A percentile compares a stretch with the other conserved stretches of the same genome.
These are phyloP conservation scores for Empis livida DNA, from an alignment of 2,888 invertebrate genomes.

Conservation along the genomic window DNA sequence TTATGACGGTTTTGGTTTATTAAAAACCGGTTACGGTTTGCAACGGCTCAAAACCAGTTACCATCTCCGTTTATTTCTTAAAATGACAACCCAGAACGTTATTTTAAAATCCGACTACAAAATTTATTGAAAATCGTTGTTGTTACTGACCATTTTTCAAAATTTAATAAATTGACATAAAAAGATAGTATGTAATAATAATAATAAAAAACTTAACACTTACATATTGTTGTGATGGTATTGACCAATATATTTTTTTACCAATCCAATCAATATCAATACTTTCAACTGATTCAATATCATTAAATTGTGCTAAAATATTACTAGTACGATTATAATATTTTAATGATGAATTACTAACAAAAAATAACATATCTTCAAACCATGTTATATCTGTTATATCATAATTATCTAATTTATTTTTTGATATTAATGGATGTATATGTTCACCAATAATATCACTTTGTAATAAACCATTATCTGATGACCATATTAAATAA, in stretches of 20 bases:
- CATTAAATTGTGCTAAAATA: slow-evolving; percentile 3
- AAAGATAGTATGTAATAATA: neutral
- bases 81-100: too few relatives aligned
- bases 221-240: slow-evolving; percentile 72
- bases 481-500: slow-evolving; percentile 57
- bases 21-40: too few relatives aligned
- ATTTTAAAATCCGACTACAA: too few relatives aligned
- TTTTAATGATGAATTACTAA: slow-evolving; percentile 58
- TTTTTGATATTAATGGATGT: slow-evolving; percentile 50
- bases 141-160: too few relatives aligned
- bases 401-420: slow-evolving; percentile 45
- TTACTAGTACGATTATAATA: slow-evolving; percentile 50
- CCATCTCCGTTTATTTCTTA: too few relatives aligned
- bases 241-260: slow-evolving; percentile 80
- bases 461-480: slow-evolving; percentile 64
- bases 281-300: slow-evolving; percentile 49
- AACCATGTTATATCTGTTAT: slow-evolving; percentile 68
- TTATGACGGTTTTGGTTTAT: too few relatives aligned
- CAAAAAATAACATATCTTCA: slow-evolving; percentile 58
- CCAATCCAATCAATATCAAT: slow-evolving; percentile 87
- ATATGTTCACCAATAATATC: slow-evolving; percentile 68
- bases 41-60: too few relatives aligned
- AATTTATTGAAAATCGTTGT: too few relatives aligned
- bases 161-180: too few relatives aligned
- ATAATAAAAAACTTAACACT: slow-evolving; percentile 21